Conservation (phyloP, 2,797 vertebrate species). For the Cynopterus sphinx region DNA sequence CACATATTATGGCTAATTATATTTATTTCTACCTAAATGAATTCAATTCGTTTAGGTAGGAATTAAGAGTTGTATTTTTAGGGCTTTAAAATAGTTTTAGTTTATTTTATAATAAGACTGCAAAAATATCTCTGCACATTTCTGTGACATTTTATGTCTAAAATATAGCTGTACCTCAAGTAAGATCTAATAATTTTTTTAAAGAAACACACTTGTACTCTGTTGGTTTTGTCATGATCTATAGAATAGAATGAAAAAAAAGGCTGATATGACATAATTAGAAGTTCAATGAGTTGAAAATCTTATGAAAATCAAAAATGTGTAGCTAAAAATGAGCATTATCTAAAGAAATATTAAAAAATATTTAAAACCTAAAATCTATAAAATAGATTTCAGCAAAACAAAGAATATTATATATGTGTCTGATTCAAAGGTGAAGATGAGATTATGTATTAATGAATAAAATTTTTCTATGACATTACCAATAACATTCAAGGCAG, state of each 20-base stretch:
- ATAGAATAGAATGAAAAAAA: neutral
- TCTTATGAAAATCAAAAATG: constrained; percentile 15
- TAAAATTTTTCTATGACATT: neutral
- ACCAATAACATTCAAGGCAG: neutral
- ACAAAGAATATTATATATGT: neutral
- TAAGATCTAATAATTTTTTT: neutral
- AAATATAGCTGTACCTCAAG: neutral
- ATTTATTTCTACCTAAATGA: neutral
- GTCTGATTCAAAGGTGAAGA: neutral
- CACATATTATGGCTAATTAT: neutral
- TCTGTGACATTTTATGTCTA: neutral
- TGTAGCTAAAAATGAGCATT: neutral
- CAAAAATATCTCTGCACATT: neutral
- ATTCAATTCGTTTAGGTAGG: neutral
- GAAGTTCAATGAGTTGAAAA: neutral
- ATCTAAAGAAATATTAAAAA: neutral
- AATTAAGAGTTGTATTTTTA: neutral
- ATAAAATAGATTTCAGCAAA: neutral
- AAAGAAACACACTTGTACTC: neutral
- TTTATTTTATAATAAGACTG: neutral
- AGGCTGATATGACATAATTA: neutral
- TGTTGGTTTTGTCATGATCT: neutral
- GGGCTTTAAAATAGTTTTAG: neutral
- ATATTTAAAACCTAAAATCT: neutral
- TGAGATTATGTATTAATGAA: neutral